Evolutionary conservation across 2,797 vertebrate genomes (phyloP).

Genomic region (Pristis pectinata): DNA sequence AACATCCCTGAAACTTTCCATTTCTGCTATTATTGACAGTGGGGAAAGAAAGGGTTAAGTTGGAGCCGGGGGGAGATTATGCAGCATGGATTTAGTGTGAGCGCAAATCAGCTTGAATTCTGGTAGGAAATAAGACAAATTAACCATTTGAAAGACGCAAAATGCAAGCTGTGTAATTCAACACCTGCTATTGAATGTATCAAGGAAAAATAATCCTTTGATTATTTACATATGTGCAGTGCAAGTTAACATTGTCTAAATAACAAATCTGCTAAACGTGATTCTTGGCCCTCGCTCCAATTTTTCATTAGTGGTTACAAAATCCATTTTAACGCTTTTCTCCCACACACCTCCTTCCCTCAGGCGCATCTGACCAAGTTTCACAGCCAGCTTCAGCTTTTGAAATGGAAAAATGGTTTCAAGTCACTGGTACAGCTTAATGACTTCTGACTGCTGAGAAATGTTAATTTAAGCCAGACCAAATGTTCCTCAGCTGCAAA

Average conservation of each 20-base stretch:
- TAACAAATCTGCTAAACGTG: conserved; percentile 50
- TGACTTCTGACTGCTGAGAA: conserved; percentile 72
- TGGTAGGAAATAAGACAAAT: conserved; percentile 18
- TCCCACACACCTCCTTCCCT: conserved; percentile 51
- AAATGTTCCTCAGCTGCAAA: conserved; percentile 73
- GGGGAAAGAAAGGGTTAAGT: background rate
- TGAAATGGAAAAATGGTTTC: conserved; percentile 71
- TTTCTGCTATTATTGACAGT: background rate
- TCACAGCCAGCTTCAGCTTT: conserved; percentile 55
- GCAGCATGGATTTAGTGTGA: background rate
- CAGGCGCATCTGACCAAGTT: conserved; percentile 51
- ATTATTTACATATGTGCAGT: conserved; percentile 47
- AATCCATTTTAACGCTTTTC: conserved; percentile 55
- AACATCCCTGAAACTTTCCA: background rate
- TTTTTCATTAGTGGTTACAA: conserved; percentile 52
- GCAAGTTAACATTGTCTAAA: conserved; percentile 48
- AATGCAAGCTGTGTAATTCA: conserved; percentile 43
- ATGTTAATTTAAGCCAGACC: conserved; percentile 72
- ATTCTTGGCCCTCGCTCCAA: conserved; percentile 46
- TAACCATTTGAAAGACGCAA: conserved; percentile 14
- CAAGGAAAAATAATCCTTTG: conserved; percentile 49
- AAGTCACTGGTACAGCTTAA: conserved; percentile 67
- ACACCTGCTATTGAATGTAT: conserved; percentile 48
- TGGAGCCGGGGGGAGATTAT: background rate
- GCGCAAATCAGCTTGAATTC: background rate